phyloP scores from a whole-genome alignment of 2,888 invertebrate species.

The Ophioninae sp. region DNA sequence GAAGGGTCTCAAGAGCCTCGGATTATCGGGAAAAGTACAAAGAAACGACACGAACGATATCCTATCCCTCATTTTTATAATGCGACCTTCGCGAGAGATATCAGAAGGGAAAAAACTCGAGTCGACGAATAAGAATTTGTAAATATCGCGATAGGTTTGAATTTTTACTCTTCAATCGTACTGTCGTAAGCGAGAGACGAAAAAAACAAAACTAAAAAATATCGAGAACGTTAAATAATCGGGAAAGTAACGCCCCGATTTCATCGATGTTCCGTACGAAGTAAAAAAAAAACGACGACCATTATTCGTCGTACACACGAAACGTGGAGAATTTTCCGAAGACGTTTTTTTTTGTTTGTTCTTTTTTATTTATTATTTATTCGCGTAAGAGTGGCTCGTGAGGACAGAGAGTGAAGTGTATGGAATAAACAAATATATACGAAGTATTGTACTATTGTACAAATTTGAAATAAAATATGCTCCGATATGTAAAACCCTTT shows the following conservation, averaged over 20 bases:
- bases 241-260: constrained; percentile 57
- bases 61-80: constrained; percentile 76
- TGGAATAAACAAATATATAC: constrained; percentile 67
- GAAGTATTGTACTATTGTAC: constrained; percentile 77
- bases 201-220: constrained; percentile 50
- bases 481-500: constrained; percentile 60
- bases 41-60: constrained; percentile 71
- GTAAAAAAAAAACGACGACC: constrained; percentile 34
- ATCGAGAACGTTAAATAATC: constrained; percentile 65
- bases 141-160: constrained; percentile 71
- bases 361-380: constrained; percentile 79
- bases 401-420: constrained; percentile 71
- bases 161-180: constrained; percentile 66
- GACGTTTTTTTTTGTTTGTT: constrained; percentile 22
- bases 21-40: constrained; percentile 77
- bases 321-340: constrained; percentile 50
- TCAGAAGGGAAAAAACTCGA: constrained; percentile 13
- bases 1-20: constrained; percentile 61
- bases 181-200: constrained; percentile 51
- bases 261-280: constrained; percentile 56
- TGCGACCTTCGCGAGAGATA: constrained; percentile 51
- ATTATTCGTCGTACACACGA: constrained; percentile 66
- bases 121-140: constrained; percentile 67
- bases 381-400: constrained; percentile 74
- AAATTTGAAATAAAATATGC: constrained; percentile 70